These are phyloP conservation scores for Ylistrum balloti DNA, from an alignment of 1,140 invertebrate species.

Conservation along the genomic window DNA sequence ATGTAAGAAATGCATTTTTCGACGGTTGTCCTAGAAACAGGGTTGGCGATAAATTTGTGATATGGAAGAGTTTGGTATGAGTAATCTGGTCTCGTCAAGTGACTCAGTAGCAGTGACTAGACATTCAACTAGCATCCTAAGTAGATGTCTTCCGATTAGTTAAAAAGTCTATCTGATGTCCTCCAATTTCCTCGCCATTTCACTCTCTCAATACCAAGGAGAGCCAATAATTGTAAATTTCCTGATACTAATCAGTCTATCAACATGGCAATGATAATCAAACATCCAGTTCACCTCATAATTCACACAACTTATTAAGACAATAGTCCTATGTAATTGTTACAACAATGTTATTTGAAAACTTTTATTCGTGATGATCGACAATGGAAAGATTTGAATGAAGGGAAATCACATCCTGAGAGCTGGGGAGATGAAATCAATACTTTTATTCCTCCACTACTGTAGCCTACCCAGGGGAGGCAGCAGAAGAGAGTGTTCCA, in stretches of 20 bases:
- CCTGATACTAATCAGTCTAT: neutral
- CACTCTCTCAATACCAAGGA: neutral
- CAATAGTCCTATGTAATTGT: constrained; percentile 3
- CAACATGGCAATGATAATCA: constrained; percentile 3
- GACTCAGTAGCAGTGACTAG: constrained; percentile 6
- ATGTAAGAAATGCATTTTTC: neutral
- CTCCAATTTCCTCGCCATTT: neutral
- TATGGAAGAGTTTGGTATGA: neutral
- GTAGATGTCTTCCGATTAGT: neutral
- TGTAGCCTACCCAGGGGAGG: neutral
- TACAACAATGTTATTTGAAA: constrained; percentile 20
- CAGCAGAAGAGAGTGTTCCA: neutral
- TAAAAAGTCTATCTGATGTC: neutral
- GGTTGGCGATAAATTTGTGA: neutral
- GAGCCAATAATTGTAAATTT: neutral
- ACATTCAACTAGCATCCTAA: neutral
- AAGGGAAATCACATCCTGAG: constrained; percentile 15
- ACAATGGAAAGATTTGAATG: constrained; percentile 19
- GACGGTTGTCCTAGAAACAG: neutral
- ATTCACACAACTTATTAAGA: neutral
- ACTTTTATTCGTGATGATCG: constrained; percentile 3
- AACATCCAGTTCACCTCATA: neutral
- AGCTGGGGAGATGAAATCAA: constrained; percentile 28
- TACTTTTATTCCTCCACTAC: constrained; percentile 16
- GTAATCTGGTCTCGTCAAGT: neutral